phyloP scores from a whole-genome alignment of 2,888 invertebrate genomes.

The Ditylenchus weischeri region DNA sequence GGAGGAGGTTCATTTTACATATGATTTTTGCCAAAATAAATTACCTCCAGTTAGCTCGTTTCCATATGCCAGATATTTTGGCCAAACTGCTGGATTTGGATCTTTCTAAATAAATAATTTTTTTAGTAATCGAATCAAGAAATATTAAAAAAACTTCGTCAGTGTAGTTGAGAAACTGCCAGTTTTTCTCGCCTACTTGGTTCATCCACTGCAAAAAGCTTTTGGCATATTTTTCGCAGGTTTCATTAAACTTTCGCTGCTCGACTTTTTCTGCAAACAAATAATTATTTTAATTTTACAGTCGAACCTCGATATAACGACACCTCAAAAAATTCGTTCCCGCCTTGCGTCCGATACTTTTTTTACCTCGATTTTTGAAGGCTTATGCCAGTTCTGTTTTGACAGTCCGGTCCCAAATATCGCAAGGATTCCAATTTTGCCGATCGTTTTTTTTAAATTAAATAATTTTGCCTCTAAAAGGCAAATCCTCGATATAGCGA shows the following conservation, averaged over 20 bases:
- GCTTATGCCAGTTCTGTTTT: no score
- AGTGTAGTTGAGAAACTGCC: constrained; percentile 22
- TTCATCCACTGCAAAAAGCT: constrained; percentile 51
- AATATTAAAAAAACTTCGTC: constrained; percentile 8
- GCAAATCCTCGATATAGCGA: no score
- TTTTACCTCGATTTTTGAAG: no score
- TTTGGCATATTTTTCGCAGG: constrained; percentile 46
- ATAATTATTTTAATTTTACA: no score
- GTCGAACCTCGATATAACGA: no score
- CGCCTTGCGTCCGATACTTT: no score
- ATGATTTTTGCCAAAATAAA: background rate
- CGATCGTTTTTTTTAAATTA: no score
- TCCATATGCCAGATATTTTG: constrained; percentile 48
- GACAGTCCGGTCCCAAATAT: no score
- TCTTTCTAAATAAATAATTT: background rate
- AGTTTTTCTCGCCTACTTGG: constrained; percentile 18
- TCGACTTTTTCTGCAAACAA: constrained; percentile 15
- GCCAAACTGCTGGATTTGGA: constrained; percentile 16
- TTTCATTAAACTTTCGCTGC: constrained; percentile 12
- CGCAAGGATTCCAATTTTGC: no score
- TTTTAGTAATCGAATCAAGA: background rate
- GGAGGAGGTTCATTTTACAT: no score
- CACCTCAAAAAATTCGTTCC: no score
- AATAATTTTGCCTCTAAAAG: no score
- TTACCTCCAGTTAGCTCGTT: constrained; percentile 40